Percentiles rank a stretch among this genome's conserved stretches.
Evolutionary conservation across 2,888 invertebrate species (phyloP).

Genomic region (Deilephila porcellus): DNA sequence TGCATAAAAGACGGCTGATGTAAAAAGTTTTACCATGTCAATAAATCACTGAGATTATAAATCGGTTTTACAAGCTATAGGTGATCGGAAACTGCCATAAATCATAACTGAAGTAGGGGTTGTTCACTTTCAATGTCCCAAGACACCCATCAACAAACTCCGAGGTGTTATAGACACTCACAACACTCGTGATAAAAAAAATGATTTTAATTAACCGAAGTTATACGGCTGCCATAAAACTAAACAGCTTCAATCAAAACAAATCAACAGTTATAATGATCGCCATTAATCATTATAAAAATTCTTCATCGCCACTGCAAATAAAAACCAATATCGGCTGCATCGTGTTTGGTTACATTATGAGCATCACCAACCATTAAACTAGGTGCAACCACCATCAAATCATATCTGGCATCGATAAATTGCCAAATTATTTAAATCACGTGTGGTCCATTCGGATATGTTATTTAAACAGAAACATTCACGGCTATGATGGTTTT

Average conservation of each 20-base stretch:
- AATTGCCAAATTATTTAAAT: slow-evolving; percentile 75
- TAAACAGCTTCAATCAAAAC: slow-evolving; percentile 62
- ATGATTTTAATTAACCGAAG: slow-evolving; percentile 52
- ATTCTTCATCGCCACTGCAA: slow-evolving; percentile 58
- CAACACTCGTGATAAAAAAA: slow-evolving; percentile 35
- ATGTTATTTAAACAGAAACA: slow-evolving; percentile 47
- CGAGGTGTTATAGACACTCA: slow-evolving; percentile 20
- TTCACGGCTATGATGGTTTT: slow-evolving; percentile 43
- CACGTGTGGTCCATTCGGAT: slow-evolving; percentile 54
- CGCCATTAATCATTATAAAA: slow-evolving; percentile 63
- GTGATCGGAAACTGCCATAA: slow-evolving; percentile 70
- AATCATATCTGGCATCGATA: slow-evolving; percentile 65
- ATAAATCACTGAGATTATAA: slow-evolving; percentile 79
- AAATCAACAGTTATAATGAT: slow-evolving; percentile 63
- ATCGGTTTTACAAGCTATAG: slow-evolving; percentile 75
- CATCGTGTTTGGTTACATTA: slow-evolving; percentile 56
- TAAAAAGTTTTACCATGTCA: slow-evolving; percentile 70
- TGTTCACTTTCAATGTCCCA: slow-evolving; percentile 55
- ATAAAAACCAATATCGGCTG: slow-evolving; percentile 58
- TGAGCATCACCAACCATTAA: slow-evolving; percentile 50
- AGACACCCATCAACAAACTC: slow-evolving; percentile 58
- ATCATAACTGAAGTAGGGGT: slow-evolving; percentile 72
- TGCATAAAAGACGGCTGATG: slow-evolving; percentile 46
- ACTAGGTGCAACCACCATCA: slow-evolving; percentile 58
- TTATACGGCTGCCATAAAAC: slow-evolving; percentile 55